Evolutionary conservation across 37 sponge, comb jelly and placozoan species (phyloP).

Genomic region (Chondrosia reniformis): DNA sequence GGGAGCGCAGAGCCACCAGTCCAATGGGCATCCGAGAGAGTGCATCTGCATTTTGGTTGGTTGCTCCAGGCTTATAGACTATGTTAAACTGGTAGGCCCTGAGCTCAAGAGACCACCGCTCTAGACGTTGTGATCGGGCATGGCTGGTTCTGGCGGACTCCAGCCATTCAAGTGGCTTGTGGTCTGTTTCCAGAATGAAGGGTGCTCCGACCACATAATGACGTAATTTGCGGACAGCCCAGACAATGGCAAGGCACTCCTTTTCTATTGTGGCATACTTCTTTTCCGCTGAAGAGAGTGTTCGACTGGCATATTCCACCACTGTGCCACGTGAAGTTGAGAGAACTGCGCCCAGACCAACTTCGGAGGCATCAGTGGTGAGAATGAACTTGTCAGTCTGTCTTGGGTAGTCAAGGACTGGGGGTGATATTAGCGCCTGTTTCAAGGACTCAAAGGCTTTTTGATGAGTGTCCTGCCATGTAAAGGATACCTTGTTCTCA

Average conservation of each 20-base stretch:
- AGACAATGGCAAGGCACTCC: conserved; percentile 16
- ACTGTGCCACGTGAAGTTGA: neutral
- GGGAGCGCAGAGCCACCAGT: neutral
- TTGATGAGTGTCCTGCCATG: conserved; percentile 14
- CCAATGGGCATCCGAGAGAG: conserved; percentile 5
- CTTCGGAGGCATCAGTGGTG: neutral
- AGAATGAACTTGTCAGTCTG: neutral
- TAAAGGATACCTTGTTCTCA: conserved; percentile 32
- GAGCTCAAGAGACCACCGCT: conserved; percentile 30
- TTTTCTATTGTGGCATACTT: neutral
- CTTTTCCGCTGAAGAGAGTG: neutral
- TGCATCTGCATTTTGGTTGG: conserved; percentile 53
- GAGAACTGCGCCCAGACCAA: neutral
- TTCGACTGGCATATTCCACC: neutral
- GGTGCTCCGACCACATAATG: conserved; percentile 35
- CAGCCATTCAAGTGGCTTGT: conserved; percentile 28
- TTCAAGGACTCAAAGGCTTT: conserved; percentile 23
- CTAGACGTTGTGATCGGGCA: too few relatives aligned
- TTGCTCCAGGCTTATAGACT: conserved; percentile 24
- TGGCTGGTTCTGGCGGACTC: conserved; percentile 16
- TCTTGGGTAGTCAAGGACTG: neutral
- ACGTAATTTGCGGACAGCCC: conserved; percentile 24
- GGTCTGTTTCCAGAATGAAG: conserved; percentile 19
- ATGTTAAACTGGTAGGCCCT: conserved; percentile 24
- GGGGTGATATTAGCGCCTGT: neutral